Percentiles rank a stretch among this genome's conserved stretches.
Evolutionary conservation across 2,888 invertebrate species (phyloP).

Genomic region (Phengaris alcon): DNA sequence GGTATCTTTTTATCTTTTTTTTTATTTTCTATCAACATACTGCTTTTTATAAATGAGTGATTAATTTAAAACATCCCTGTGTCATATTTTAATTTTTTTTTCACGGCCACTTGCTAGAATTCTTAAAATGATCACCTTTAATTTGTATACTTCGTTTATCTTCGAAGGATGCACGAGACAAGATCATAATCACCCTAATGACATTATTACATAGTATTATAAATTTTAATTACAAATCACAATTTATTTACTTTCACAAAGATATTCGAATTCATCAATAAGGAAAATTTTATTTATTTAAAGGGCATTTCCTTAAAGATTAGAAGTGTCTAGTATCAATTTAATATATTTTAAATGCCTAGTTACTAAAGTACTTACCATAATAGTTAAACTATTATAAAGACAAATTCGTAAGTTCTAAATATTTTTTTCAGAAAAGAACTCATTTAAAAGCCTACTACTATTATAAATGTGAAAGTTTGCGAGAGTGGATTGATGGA

Average conservation of each 20-base stretch:
- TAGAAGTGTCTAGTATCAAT: too few species aligned
- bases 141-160: not conserved
- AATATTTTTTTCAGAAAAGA: too few species aligned
- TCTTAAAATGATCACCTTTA: not conserved
- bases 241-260: not conserved
- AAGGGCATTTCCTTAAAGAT: not conserved
- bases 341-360: too few species aligned
- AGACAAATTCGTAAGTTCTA: too few species aligned
- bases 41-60: too few species aligned
- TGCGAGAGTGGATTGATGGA: too few species aligned
- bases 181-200: not conserved
- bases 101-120: not conserved
- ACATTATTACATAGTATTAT: not conserved
- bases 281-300: not conserved
- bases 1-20: too few species aligned
- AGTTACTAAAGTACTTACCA: too few species aligned
- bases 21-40: not conserved
- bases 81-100: not conserved
- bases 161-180: not conserved
- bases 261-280: not conserved
- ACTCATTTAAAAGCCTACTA: too few species aligned
- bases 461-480: too few species aligned
- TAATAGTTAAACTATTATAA: too few species aligned
- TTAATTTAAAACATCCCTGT: too few species aligned
- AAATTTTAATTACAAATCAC: not conserved